Evolutionary conservation across 2,797 vertebrate genomes (phyloP), one percentile per base, ranked within the genome.

Genomic region (Mionectes olivaceus): DNA sequence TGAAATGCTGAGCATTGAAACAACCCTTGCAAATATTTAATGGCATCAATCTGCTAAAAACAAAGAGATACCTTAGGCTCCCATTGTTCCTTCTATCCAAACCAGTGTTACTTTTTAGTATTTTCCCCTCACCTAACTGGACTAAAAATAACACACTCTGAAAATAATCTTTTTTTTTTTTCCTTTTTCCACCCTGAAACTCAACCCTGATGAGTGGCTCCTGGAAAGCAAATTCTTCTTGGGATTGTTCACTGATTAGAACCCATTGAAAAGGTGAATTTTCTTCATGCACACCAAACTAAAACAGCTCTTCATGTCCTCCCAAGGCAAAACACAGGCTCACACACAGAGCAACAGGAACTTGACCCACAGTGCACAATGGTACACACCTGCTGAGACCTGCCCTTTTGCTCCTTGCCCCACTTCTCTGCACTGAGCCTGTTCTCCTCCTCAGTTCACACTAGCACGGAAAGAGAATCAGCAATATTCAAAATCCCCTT

Each of bases 311-410:
- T 60, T 50, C 13, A 6, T 41, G 23, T 85, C 52, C 77, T 65
- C 65, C 73, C 37, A 91, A 83, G 39, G 78, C 7, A 32, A 43
- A 85, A 61, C 9, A 41, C 3, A 39, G 0, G 7, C 64, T 84
- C 46, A 41, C 39, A 64, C 56, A 70, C 23, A 47, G 87, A 80
- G 49, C 30, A 70, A 57, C 6, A 30, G 35, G 43, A 78, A 69
- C 13, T 28, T 57, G 75, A 55, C 59, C 89, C 82, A 73, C 1
- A 1, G 50, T 35, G 49, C 49, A 77, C 52, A 85, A 85, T 69
- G 91, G 92, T 76, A 95, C 79, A 82, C 87, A 92, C 25, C 92
- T 93, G 84, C 57, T 89, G 79, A 91, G 22, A 6, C 30, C 49
- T 71, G 83, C 46, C 17, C 25, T 77, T 63, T 47, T 16, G 33